Evolutionary conservation across 2,888 invertebrate genomes (phyloP).

Genomic region (Agelastica alni): DNA sequence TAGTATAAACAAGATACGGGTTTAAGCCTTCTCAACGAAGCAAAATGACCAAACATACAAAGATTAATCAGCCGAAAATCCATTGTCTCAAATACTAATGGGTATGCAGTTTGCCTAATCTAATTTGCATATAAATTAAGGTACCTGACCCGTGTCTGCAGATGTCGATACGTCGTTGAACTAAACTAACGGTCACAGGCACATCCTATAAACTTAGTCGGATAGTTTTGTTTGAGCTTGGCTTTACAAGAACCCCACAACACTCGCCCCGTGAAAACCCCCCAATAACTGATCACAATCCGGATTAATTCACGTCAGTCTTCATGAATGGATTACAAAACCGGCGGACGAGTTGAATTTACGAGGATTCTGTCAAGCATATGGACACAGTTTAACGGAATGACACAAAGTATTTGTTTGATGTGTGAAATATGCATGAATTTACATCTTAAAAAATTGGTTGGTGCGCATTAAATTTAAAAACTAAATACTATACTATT

Average conservation of each 20-base stretch:
- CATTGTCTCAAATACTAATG: slow-evolving; percentile 22
- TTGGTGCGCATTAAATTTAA: too few relatives aligned
- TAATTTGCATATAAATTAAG: slow-evolving; percentile 28
- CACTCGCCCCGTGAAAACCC: not conserved
- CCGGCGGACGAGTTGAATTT: slow-evolving; percentile 3
- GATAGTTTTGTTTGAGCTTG: slow-evolving; percentile 19
- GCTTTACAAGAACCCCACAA: slow-evolving; percentile 4
- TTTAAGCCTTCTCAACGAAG: slow-evolving; percentile 9
- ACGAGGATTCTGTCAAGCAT: slow-evolving; percentile 2
- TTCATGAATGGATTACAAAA: slow-evolving; percentile 11
- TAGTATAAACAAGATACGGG: too few relatives aligned
- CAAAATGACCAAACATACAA: slow-evolving; percentile 16
- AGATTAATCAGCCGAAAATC: slow-evolving; percentile 17
- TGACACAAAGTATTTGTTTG: too few relatives aligned
- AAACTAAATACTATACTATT: too few relatives aligned
- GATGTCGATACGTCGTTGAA: slow-evolving; percentile 19
- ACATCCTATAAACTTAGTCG: slow-evolving; percentile 13
- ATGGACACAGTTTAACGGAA: not conserved
- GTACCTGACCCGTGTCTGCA: slow-evolving; percentile 27
- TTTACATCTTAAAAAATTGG: too few relatives aligned
- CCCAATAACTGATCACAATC: slow-evolving; percentile 6
- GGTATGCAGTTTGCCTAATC: slow-evolving; percentile 23
- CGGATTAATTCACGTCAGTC: slow-evolving; percentile 11
- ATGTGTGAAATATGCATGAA: too few relatives aligned
- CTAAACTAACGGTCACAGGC: slow-evolving; percentile 11